Evolutionary conservation across 2,888 invertebrate species (phyloP), one percentile per base, ranked within the genome.

Genomic region (Diploptera punctata): DNA sequence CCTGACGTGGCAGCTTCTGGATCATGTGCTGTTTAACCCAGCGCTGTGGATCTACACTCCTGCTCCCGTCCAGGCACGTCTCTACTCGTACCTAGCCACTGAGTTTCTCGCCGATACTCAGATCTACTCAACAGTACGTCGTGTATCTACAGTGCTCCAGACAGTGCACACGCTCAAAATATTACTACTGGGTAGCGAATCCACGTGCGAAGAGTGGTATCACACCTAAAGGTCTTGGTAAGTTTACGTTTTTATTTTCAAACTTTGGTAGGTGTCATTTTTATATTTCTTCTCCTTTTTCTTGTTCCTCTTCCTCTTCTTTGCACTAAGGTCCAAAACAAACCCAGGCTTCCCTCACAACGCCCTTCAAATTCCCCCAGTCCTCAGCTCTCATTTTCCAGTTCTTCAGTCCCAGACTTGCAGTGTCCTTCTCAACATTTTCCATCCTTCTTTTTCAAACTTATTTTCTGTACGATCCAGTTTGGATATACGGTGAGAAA

Each of bases 1-100:
- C 87, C 88, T 93, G 81, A 93, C 93, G 81, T 93, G 93, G 92
- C 97, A 99, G 93, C 90, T 99, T 79, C 89, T 99, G 88, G 99
- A 99, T 86, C 98, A 99, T 87, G 94, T 99, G 74, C 91, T 99
- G 77, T 99, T 99, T 90, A 99, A 99, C 88, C 99, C 99, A 9
- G 96, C 97, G 33, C 87, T 99, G 75, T 99, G 99, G 99, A 98
- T 99, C 80, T 96, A 99, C 85, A 97, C 99, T 13, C 95, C 97
- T 67, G 95, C 98, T 38, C 92, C 94, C 76, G 99, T 99, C 9
- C 98, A 98, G 84, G 94, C 95, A 60, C 88, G 93, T 77, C 89
- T 99, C 67, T 99, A 99, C 87, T 95, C 96, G 80, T 99, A 99
- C 86, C 86, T 99, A 84, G 97, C 99, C 54, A 97, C 97, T n/a